Conservation (phyloP, 1,140 invertebrate species). For the Drosophila ercepeae region DNA sequence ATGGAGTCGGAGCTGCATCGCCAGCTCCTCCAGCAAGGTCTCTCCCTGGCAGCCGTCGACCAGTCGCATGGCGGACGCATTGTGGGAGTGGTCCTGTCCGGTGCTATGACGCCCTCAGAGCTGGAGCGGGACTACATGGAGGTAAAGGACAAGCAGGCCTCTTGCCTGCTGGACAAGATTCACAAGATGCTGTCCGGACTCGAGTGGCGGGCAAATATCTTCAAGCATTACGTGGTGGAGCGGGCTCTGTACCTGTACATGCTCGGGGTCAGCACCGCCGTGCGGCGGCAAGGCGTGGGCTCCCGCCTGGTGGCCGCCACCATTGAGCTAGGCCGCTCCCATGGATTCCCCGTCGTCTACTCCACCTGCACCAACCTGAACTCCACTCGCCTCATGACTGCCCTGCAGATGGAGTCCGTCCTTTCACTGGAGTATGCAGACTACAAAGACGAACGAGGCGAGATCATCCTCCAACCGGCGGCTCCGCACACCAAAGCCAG, state of each 20-base stretch:
- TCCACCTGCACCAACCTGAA: slow-evolving; percentile 53
- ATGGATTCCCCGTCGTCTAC: slow-evolving; percentile 35
- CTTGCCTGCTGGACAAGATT: slow-evolving; percentile 43
- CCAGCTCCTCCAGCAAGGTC: slow-evolving; percentile 31
- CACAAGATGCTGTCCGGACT: slow-evolving; percentile 46
- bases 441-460: slow-evolving; percentile 54
- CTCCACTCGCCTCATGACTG: slow-evolving; percentile 41
- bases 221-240: slow-evolving; percentile 35
- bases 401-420: slow-evolving; percentile 42
- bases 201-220: slow-evolving; percentile 48
- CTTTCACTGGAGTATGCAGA: slow-evolving; percentile 41
- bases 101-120: slow-evolving; percentile 31
- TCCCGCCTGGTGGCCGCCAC: slow-evolving; percentile 40
- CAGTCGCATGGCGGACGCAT: slow-evolving; percentile 20
- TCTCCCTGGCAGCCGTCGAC: slow-evolving; percentile 57
- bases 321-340: slow-evolving; percentile 42
- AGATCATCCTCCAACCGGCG: slow-evolving; percentile 35
- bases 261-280: slow-evolving; percentile 35
- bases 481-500: slow-evolving; percentile 45
- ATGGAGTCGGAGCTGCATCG: slow-evolving; percentile 27
- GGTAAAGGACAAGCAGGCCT: slow-evolving; percentile 9
- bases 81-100: slow-evolving; percentile 46
- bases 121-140: slow-evolving; percentile 48
- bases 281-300: slow-evolving; percentile 51
- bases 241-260: slow-evolving; percentile 54